Base-by-base conservation (phyloP, 2,113 vertebrate genomes). In the Alaudala cheleensis region DNA sequence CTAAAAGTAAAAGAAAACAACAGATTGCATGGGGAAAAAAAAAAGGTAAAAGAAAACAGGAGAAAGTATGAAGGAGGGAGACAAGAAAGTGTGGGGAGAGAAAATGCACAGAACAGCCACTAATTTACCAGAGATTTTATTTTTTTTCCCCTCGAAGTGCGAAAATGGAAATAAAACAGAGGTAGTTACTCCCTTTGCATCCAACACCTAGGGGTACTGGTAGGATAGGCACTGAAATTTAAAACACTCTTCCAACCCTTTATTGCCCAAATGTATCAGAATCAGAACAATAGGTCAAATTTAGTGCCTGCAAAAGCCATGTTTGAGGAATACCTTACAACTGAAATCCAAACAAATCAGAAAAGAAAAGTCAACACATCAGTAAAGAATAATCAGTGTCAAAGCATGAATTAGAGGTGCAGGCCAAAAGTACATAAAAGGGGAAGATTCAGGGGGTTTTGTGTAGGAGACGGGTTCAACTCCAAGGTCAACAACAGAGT, bases 1-100 rank as follows among this genome's bases (percentile, higher is more conserved):
- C 79, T 80, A 66, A 65, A 74, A 97, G 86, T 67, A 82, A 89
- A 82, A 90, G 60, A 61, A 92, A 95, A 96, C 69, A 97, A 88
- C 64, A 94, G 74, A 90, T 67, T 92, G 44, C 5, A 33, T 18
- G 6, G 1, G 13, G 18, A 15, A 15, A 15, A 42, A 11, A 12
- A 31, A 26, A 31, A 39, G 20, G 1, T 12, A 28, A 69, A 42
- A 33, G 1, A 42, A 77, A 85, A 50, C 0, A 20, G 5, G 1
- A 9, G 11, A 57, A 95, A 78, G 33, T 45, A 5, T 69, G 61
- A 69, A 77, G 39, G 24, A 49, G 6, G 9, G 22, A 85, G 9
- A 19, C 13, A 87, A 44, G 28, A 85, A 95, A 47, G 21, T 9
- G 28, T 8, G 14, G 12, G 12, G n/a, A 60, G 11, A 81, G 6